phyloP scores from a whole-genome alignment of 1,140 invertebrate genomes.

The Anoplophora glabripennis region DNA sequence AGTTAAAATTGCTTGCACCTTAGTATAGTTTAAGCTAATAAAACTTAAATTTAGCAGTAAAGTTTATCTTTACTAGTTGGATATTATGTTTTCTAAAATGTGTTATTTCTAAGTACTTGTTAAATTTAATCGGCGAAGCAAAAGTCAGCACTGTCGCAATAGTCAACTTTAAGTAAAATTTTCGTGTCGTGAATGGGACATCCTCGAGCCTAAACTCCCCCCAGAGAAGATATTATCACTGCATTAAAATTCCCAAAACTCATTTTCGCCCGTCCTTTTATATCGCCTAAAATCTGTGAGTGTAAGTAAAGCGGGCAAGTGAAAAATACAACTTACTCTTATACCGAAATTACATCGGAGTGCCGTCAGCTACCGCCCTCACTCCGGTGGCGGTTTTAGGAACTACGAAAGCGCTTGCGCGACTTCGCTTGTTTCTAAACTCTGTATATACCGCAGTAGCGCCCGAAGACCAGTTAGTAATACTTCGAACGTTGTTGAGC shows the following conservation, averaged over 20 bases:
- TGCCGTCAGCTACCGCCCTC: constrained; percentile 33
- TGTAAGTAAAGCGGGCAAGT: constrained; percentile 14
- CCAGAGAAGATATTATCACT: constrained; percentile 5
- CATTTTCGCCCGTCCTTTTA: constrained; percentile 12
- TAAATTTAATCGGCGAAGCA: too few relatives aligned
- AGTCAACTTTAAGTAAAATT: too few relatives aligned
- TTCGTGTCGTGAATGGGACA: too few relatives aligned
- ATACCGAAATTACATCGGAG: background rate
- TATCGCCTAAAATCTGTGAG: constrained; percentile 12
- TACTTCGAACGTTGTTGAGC: constrained; percentile 29
- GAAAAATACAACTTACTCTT: constrained; percentile 1
- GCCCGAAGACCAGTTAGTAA: constrained; percentile 31
- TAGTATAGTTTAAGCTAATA: too few relatives aligned
- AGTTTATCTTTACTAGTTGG: too few relatives aligned
- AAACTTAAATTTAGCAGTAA: too few relatives aligned
- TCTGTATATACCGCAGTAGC: constrained; percentile 39
- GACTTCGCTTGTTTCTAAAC: constrained; percentile 19
- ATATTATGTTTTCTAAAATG: too few relatives aligned
- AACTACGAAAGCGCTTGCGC: constrained; percentile 37
- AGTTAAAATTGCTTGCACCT: too few relatives aligned
- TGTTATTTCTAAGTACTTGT: too few relatives aligned
- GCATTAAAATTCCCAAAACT: constrained; percentile 14
- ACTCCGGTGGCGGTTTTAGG: background rate
- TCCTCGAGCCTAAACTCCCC: background rate
- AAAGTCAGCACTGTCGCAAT: too few relatives aligned